phyloP scores from a whole-genome alignment of 2,113 vertebrate genomes.

The Heptranchias perlo region DNA sequence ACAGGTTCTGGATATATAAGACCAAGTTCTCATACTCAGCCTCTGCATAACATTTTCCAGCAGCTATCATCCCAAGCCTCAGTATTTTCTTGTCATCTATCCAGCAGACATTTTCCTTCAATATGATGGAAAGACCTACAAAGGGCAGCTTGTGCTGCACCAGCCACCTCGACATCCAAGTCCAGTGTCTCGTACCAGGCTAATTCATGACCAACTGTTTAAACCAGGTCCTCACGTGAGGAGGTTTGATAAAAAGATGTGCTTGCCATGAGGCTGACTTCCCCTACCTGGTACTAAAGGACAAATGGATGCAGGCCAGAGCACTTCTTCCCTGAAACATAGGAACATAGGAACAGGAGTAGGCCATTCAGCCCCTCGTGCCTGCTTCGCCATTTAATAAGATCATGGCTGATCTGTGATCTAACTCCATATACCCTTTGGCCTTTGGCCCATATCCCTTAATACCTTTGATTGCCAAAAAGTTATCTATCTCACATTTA shows the following conservation, averaged over 20 bases:
- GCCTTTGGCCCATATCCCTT: too few relatives aligned
- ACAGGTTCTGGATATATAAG: not conserved
- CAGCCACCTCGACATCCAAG: not conserved
- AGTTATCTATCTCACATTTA: too few relatives aligned
- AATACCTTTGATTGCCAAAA: too few relatives aligned
- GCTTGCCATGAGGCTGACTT: not conserved
- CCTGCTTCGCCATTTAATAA: too few relatives aligned
- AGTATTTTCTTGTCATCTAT: not conserved
- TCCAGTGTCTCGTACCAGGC: not conserved
- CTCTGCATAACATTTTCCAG: not conserved
- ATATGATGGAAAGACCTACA: not conserved
- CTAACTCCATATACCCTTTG: too few relatives aligned
- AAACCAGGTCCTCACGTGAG: not conserved
- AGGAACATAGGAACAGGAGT: too few relatives aligned
- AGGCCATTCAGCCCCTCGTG: too few relatives aligned
- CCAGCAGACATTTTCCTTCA: not conserved
- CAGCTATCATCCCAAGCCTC: not conserved
- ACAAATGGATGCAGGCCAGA: not conserved
- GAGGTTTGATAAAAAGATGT: not conserved
- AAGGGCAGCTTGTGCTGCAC: too few relatives aligned
- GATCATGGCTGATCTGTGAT: too few relatives aligned
- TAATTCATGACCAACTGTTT: not conserved
- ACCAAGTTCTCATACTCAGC: not conserved
- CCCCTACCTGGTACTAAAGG: too few relatives aligned
- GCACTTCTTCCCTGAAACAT: not conserved